Evolutionary conservation across 2,113 vertebrate species (phyloP).

Genomic region (Anolis carolinensis): DNA sequence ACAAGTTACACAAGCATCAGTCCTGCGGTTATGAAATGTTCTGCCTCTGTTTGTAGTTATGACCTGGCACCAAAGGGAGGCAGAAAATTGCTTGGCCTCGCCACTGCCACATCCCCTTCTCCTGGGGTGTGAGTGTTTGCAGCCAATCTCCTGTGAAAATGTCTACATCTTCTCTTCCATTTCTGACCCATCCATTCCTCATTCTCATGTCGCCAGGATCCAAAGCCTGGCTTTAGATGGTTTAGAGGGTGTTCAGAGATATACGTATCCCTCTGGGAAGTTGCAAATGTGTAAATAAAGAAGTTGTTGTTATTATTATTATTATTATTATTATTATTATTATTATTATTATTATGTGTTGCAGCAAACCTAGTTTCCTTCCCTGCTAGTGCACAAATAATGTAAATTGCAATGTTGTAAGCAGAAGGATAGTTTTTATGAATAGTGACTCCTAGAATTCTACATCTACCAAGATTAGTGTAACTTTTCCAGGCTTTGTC

Average conservation of each 20-base stretch:
- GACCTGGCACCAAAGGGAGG: neutral
- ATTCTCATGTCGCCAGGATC: neutral
- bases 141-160: neutral
- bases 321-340: too few relatives aligned
- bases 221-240: neutral
- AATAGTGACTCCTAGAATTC: too few relatives aligned
- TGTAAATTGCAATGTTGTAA: too few relatives aligned
- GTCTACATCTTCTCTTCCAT: neutral
- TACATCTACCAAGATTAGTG: too few relatives aligned
- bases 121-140: neutral
- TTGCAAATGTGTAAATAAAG: too few relatives aligned
- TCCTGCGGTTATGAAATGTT: conserved; percentile 26
- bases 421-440: too few relatives aligned
- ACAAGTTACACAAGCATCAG: conserved; percentile 64
- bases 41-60: neutral
- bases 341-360: too few relatives aligned
- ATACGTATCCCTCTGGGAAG: neutral
- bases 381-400: too few relatives aligned
- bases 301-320: too few relatives aligned
- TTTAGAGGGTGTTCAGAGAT: neutral
- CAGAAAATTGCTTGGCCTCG: neutral
- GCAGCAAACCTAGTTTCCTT: too few relatives aligned
- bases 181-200: neutral
- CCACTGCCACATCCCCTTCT: too few relatives aligned
- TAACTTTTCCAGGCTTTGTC: too few relatives aligned